Percentiles rank a stretch among this genome's conserved stretches.
Conservation (phyloP, 2,113 vertebrate species). For the Tretioscincus oriximinensis region DNA sequence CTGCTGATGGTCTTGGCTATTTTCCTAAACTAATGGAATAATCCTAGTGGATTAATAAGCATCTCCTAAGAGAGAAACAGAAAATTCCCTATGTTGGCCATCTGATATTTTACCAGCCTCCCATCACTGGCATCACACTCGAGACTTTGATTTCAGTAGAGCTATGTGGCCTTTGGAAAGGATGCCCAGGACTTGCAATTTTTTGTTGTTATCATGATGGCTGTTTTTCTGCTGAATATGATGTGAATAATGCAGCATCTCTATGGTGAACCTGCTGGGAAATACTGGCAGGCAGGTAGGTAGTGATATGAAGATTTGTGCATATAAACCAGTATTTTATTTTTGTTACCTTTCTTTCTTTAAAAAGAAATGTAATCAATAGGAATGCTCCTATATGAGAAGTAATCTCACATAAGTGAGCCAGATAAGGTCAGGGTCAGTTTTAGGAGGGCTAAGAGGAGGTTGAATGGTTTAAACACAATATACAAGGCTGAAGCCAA, state of each 20-base stretch:
- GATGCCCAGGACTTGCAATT: background rate
- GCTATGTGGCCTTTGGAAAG: background rate
- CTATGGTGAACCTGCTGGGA: background rate
- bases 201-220: background rate
- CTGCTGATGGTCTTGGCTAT: constrained; percentile 10
- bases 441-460: background rate
- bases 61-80: constrained; percentile 3
- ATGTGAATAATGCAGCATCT: background rate
- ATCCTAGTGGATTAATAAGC: constrained; percentile 21
- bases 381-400: background rate
- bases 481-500: background rate
- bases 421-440: background rate
- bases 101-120: constrained; percentile 22
- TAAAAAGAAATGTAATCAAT: background rate
- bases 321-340: background rate
- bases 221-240: background rate
- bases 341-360: background rate
- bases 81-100: background rate
- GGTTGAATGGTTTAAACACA: background rate
- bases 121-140: constrained; percentile 25
- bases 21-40: constrained; percentile 33
- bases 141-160: background rate
- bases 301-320: background rate
- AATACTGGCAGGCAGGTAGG: background rate
- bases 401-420: background rate